phyloP scores from a whole-genome alignment of 92 coral and sea anemone genomes.

The Zoanthus sociatus region DNA sequence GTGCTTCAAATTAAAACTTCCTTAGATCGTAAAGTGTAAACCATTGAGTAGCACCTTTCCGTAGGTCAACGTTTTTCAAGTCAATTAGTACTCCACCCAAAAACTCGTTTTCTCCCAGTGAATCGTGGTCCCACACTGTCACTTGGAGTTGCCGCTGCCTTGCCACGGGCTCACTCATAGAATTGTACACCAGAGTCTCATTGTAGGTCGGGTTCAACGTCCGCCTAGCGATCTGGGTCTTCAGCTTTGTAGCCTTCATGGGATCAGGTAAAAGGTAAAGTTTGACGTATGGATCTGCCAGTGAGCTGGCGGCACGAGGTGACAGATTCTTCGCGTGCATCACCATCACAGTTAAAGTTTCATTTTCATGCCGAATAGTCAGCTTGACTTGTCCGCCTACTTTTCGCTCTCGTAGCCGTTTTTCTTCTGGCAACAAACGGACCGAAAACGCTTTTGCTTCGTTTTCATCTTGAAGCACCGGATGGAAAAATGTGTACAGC shows the following conservation, averaged over 20 bases:
- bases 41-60: conserved; percentile 75
- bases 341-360: conserved; percentile 87
- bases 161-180: conserved; percentile 68
- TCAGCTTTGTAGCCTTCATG: conserved; percentile 89
- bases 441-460: conserved; percentile 84
- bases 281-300: conserved; percentile 97
- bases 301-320: conserved; percentile 77
- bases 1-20: conserved; percentile 7
- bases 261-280: conserved; percentile 97
- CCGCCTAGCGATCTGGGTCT: conserved; percentile 93
- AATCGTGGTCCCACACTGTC: conserved; percentile 96
- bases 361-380: conserved; percentile 77
- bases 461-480: conserved; percentile 76
- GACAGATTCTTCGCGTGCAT: conserved; percentile 95
- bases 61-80: conserved; percentile 78
- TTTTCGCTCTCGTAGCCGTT: conserved; percentile 77
- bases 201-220: conserved; percentile 95
- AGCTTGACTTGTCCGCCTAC: conserved; percentile 91
- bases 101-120: conserved; percentile 92
- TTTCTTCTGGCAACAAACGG: conserved; percentile 92
- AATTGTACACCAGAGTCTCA: conserved; percentile 85
- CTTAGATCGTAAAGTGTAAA: conserved; percentile 84
- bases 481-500: conserved; percentile 93
- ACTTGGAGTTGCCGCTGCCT: conserved; percentile 84
- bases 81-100: conserved; percentile 94